Conservation (phyloP, 1,140 invertebrate species). For the Meloidogyne hapla region DNA sequence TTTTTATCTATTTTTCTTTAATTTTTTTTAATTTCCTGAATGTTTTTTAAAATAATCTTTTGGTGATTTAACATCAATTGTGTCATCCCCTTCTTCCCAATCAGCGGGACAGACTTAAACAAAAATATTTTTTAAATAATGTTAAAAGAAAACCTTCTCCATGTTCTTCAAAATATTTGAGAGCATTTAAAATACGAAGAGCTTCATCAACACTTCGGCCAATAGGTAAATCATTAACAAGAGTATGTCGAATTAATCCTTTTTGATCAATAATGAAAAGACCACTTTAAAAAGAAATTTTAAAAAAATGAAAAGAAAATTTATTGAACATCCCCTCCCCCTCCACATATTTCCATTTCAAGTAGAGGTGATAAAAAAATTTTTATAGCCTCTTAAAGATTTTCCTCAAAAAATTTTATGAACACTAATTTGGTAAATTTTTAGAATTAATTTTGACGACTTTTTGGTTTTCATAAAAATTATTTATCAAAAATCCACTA, state of each 20-base stretch:
- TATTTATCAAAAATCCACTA: too few relatives aligned
- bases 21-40: not conserved
- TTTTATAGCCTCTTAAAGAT: too few relatives aligned
- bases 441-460: too few relatives aligned
- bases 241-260: slow-evolving; percentile 68
- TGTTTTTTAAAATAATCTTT: slow-evolving; percentile 63
- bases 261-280: slow-evolving; percentile 73
- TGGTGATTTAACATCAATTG: slow-evolving; percentile 45
- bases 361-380: too few relatives aligned
- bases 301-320: slow-evolving; percentile 16
- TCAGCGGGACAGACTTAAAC: slow-evolving; percentile 60
- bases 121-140: not conserved
- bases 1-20: not conserved
- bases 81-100: slow-evolving; percentile 46
- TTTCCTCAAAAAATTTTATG: too few relatives aligned
- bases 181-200: slow-evolving; percentile 82
- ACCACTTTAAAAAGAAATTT: slow-evolving; percentile 65
- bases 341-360: too few relatives aligned
- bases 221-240: slow-evolving; percentile 79
- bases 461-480: too few relatives aligned
- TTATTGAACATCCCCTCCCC: too few relatives aligned
- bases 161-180: slow-evolving; percentile 87
- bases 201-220: slow-evolving; percentile 88
- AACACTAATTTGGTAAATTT: too few relatives aligned
- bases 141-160: slow-evolving; percentile 72